Base-by-base conservation (phyloP, 1,140 invertebrate genomes). In the Solenopsis invicta region DNA sequence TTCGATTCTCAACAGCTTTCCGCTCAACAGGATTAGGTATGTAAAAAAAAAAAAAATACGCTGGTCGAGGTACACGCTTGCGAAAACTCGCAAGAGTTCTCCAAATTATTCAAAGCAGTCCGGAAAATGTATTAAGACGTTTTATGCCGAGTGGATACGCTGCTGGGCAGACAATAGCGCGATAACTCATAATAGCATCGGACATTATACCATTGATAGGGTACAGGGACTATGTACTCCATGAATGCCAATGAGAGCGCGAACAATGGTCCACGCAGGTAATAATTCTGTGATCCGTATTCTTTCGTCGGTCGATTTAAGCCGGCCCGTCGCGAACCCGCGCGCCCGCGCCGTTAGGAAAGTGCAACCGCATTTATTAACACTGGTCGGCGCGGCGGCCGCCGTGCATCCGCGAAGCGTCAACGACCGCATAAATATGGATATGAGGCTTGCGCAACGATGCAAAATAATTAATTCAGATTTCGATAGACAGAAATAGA, bases 141-240 rank as follows among this genome's bases (percentile, higher is more conserved):
- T 88, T 75, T 86, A 71, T 71, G 48, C 59, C 50, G 69, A 48
- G 62, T 56, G 74, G 86, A 81, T 90, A 86, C 48, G 71, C 71
- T 78, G 80, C 74, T 50, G 74, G 37, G 69, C 67, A 88, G 86
- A 93, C 91, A 93, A 93, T 93, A 84, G 92, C 80, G 85, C 91
- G 91, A 92, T 93, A 93, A 93, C 90, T 93, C 92, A 93, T 93
- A 93, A 92, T 92, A 93, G 91, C 89, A 87, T 92, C 87, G 82
- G 87, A 54, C 88, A 92, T 92, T 92, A 91, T 91, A 87, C 90
- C 90, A 92, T 91, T 89, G 91, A 93, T 93, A 92, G 87, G 87
- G 89, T 86, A 85, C 75, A 76, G 78, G 78, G 86, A 82, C 90
- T 86, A 88, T 50, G 80, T 86, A 87, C 78, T 76, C 87, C 84